Evolutionary conservation across 2,888 invertebrate species (phyloP).

Genomic region (Rhimphoctona megacephalus): DNA sequence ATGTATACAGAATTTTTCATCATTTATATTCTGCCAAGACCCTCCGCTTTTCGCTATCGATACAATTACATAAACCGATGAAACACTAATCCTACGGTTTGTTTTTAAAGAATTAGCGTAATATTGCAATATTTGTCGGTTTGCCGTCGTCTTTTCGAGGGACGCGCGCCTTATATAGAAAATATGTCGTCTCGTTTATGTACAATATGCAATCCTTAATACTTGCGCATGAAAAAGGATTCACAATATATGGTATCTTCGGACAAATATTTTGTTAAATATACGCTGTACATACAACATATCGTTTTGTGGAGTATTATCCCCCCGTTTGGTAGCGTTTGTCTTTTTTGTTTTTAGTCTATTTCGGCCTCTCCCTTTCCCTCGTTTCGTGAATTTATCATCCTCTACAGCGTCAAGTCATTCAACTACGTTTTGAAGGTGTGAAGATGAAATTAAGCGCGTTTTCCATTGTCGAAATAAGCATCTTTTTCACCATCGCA

Average conservation of each 20-base stretch:
- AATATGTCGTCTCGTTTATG: constrained; percentile 84
- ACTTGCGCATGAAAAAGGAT: constrained; percentile 81
- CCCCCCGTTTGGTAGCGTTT: neutral
- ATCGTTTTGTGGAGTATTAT: neutral
- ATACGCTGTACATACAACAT: constrained; percentile 82
- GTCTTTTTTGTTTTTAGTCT: neutral
- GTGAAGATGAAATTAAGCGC: too few species aligned
- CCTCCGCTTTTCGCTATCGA: constrained; percentile 81
- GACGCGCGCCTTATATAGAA: constrained; percentile 84
- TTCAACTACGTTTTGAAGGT: too few species aligned
- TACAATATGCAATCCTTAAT: constrained; percentile 84
- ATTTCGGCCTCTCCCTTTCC: constrained; percentile 31
- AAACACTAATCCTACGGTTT: constrained; percentile 84
- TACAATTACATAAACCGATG: constrained; percentile 85
- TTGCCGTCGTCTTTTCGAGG: constrained; percentile 81
- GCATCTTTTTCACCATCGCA: too few species aligned
- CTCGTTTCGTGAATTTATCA: too few species aligned
- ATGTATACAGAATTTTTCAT: constrained; percentile 83
- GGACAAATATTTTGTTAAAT: constrained; percentile 78
- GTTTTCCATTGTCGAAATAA: too few species aligned
- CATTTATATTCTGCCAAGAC: constrained; percentile 84
- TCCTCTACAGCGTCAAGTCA: too few species aligned
- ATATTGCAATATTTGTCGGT: constrained; percentile 85
- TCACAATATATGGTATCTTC: constrained; percentile 81
- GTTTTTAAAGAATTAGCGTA: constrained; percentile 83